phyloP scores from a whole-genome alignment of 2,888 invertebrate species.

The Aphodius granarius region DNA sequence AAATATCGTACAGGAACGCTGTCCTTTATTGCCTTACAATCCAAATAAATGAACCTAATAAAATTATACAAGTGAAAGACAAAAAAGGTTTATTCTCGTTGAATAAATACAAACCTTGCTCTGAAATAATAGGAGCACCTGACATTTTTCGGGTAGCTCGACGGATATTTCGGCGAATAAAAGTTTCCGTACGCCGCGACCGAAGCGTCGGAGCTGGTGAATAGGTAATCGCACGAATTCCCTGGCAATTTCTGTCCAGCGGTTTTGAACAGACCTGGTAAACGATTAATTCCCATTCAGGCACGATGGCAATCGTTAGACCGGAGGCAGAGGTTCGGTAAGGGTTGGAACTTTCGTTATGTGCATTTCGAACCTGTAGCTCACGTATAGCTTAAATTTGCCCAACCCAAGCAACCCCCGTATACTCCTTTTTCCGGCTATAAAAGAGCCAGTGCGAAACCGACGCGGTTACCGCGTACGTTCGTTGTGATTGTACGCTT shows the following conservation, averaged over 20 bases:
- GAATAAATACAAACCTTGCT: slow-evolving; percentile 67
- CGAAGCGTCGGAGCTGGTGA: slow-evolving; percentile 72
- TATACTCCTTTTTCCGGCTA: neutral
- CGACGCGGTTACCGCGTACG: neutral
- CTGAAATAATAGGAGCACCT: slow-evolving; percentile 87
- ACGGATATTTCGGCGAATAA: slow-evolving; percentile 94
- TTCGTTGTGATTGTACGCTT: neutral
- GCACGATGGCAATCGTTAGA: neutral
- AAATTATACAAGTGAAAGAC: too few species aligned
- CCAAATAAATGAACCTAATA: too few species aligned
- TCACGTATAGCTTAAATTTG: neutral
- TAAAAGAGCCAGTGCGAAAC: neutral
- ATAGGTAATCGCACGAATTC: slow-evolving; percentile 84
- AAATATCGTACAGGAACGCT: too few species aligned
- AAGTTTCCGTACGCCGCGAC: slow-evolving; percentile 75
- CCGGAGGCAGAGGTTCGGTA: neutral
- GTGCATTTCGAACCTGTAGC: neutral
- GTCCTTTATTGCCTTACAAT: too few species aligned
- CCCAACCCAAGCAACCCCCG: neutral
- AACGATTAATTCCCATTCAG: slow-evolving; percentile 27
- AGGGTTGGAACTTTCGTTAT: neutral
- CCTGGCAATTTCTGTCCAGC: slow-evolving; percentile 76
- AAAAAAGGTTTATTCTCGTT: too few species aligned
- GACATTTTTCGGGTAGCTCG: slow-evolving; percentile 90
- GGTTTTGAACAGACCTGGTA: slow-evolving; percentile 77